Evolutionary conservation across 1,140 invertebrate genomes (phyloP).

Genomic region (Heliconius eleuchia): DNA sequence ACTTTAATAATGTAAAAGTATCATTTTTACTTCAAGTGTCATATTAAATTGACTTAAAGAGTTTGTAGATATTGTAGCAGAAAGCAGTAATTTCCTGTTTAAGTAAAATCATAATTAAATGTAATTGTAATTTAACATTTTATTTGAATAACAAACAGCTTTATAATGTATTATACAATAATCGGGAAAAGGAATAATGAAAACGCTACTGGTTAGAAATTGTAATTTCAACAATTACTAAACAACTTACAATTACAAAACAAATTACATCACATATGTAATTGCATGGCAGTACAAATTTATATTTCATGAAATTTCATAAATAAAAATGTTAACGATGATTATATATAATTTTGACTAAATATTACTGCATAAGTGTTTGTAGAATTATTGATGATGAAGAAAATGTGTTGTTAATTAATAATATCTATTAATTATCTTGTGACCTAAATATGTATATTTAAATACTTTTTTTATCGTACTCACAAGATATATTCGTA

Average conservation of each 20-base stretch:
- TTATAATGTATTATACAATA: too few relatives aligned
- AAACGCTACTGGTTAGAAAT: background rate
- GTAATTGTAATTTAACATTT: background rate
- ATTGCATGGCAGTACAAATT: slow-evolving; percentile 11
- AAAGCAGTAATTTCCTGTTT: too few relatives aligned
- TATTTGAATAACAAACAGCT: background rate
- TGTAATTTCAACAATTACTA: slow-evolving; percentile 18
- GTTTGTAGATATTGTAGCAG: background rate
- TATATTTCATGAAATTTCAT: slow-evolving; percentile 14
- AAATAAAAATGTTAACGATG: slow-evolving; percentile 9
- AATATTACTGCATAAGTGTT: background rate
- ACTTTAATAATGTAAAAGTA: background rate
- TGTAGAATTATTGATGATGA: background rate
- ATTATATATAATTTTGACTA: background rate
- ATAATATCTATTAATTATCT: background rate
- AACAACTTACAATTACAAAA: slow-evolving; percentile 10
- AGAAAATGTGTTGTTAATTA: background rate
- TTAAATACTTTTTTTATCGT: too few relatives aligned
- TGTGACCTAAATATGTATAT: background rate
- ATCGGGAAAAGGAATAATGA: slow-evolving; percentile 2
- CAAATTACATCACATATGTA: slow-evolving; percentile 23
- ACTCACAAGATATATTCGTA: background rate
- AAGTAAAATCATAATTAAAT: too few relatives aligned
- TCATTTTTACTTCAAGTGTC: background rate
- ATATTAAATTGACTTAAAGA: background rate